Base-by-base conservation (phyloP, 2,888 invertebrate genomes). In the Microdon myrmicae region DNA sequence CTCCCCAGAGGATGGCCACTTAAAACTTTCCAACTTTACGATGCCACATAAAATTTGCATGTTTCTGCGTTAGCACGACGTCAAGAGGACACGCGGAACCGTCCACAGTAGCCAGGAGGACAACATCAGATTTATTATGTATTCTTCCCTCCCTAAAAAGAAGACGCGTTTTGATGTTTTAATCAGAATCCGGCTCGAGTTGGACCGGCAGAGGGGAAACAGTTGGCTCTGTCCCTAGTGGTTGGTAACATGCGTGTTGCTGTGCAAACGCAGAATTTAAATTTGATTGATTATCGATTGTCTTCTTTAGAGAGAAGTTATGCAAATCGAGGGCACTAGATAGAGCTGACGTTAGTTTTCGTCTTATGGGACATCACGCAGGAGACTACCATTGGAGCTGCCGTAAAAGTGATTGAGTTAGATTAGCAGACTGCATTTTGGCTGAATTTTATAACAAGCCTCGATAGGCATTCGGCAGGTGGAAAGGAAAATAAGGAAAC, bases 1-100 rank as follows among this genome's bases (percentile, higher is more conserved):
- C n/a, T n/a, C n/a, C n/a, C n/a, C n/a, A n/a, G n/a, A n/a, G n/a
- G n/a, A n/a, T n/a, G n/a, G n/a, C n/a, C n/a, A n/a, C n/a, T n/a
- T n/a, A n/a, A n/a, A n/a, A n/a, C n/a, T n/a, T n/a, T n/a, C n/a
- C n/a, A 67, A 68, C 55, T 68, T 68, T 68, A 68, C 67, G 68
- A 67, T 44, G 49, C 47, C 67, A 64, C 67, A 68, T 68, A 68
- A 67, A 68, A 68, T 68, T 68, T 68, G 59, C 68, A 68, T 68
- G 59, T 51, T 66, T 64, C 45, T 45, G 19, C n/a, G n/a, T n/a
- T n/a, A n/a, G n/a, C n/a, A n/a, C 26, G 34, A 25, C 10, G 16
- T 13, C 28, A 38, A 17, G 9, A 45, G 39, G 28, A 47, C 8
- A 17, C 41, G 14, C 31, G 22, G 3, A 25, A 17, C 8, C 10